Base-by-base conservation (phyloP, 2,888 invertebrate genomes). In the Conus canariensis region DNA sequence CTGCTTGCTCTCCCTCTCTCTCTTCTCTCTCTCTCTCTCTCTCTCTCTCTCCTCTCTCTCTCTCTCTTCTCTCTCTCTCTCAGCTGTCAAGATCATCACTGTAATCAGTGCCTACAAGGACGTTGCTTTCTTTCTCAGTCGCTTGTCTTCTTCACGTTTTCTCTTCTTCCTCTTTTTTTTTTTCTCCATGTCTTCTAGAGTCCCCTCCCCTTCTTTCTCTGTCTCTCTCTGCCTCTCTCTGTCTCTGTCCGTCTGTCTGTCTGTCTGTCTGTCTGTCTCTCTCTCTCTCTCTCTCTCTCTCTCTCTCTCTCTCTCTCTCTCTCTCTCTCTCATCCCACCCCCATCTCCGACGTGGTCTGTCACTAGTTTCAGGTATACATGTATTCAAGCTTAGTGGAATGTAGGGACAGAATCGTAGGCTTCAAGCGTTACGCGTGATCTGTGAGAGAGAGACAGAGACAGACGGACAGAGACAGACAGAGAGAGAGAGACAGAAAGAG, bases 271-370 rank as follows among this genome's bases (percentile, higher is more conserved):
- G 16, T 82, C 45, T 82, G 59, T n/a, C 25, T 64, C 8, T 86
- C 86, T 58, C 59, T 58, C 59, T 60, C 85, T 85, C 85, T 58
- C 59, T 85, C 85, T 70, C 70, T 70, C 70, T 70, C 22, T 70
- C 70, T 22, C 70, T 70, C 70, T 70, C 70, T 70, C 22, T 16
- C 70, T 22, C 22, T 70, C 19, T 70, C 70, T 70, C 19, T 70
- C 70, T 70, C 19, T 70, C 70, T 70, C 19, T 70, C 70, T 70
- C 70, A 19, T 19, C 19, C 70, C 4, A 14, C 19, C 70, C 19
- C 74, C 30, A 70, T 70, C 74, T 77, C 70, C 45, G 45, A 45
- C 45, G 45, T 45, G 45, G 45, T 45, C 45, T 45, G 45, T 45
- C 45, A 45, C 45, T 45, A 45, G 45, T 45, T 45, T 45, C 3